phyloP scores from a whole-genome alignment of 2,888 invertebrate species.

The Drosophila nr. medialis region DNA sequence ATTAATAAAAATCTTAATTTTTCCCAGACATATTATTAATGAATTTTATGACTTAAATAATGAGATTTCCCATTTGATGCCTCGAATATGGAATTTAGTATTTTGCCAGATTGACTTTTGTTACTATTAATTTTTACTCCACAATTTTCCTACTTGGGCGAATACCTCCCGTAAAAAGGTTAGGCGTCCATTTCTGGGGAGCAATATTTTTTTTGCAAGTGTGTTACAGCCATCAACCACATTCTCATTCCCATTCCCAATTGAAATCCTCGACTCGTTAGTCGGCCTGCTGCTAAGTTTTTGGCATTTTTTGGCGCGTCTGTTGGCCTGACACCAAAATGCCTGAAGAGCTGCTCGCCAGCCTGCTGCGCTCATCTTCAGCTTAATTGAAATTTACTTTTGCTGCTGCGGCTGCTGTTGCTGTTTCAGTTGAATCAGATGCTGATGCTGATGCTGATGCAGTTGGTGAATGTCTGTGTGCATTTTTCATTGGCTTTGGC shows the following conservation, averaged over 20 bases:
- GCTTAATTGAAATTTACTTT: constrained; percentile 79
- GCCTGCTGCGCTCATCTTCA: constrained; percentile 70
- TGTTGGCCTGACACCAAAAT: constrained; percentile 59
- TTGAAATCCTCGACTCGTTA: constrained; percentile 61
- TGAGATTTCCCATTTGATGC: background rate
- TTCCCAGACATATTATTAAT: background rate
- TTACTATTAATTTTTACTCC: too few relatives aligned
- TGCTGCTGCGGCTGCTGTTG: constrained; percentile 33
- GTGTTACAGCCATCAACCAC: constrained; percentile 15
- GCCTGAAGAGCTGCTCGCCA: constrained; percentile 51
- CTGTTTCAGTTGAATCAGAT: constrained; percentile 16
- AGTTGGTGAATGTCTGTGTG: constrained; percentile 70
- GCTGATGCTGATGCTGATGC: constrained; percentile 26
- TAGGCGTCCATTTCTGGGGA: background rate
- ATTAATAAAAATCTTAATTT: background rate
- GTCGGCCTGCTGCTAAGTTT: constrained; percentile 52
- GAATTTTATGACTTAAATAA: background rate
- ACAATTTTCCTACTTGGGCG: background rate
- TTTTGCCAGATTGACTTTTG: background rate
- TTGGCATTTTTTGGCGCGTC: constrained; percentile 62
- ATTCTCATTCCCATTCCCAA: constrained; percentile 38
- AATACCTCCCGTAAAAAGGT: background rate
- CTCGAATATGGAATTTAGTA: background rate
- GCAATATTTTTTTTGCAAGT: background rate
- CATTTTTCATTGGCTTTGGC: constrained; percentile 75